Percentiles rank a stretch among this genome's conserved stretches.
phyloP scores from a whole-genome alignment of 2,888 invertebrate species.

The Caenorhabditis sulstoni region DNA sequence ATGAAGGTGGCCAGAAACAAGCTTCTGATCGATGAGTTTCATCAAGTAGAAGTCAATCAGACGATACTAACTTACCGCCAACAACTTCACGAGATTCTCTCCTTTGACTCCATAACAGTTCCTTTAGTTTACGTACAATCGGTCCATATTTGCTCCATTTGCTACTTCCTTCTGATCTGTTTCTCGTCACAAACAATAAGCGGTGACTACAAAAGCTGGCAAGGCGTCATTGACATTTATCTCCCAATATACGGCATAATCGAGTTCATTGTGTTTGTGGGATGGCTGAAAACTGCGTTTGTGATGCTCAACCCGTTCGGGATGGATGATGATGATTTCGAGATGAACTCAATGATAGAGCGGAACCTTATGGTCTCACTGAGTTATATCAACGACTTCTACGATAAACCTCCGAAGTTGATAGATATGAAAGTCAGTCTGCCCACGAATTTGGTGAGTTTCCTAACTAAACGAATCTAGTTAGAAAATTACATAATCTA shows the following conservation, averaged over 20 bases:
- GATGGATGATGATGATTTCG: constrained; percentile 75
- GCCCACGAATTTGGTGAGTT: constrained; percentile 64
- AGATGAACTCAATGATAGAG: constrained; percentile 71
- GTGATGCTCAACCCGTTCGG: constrained; percentile 75
- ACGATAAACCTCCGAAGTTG: constrained; percentile 66
- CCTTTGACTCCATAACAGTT: constrained; percentile 70
- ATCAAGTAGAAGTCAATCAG: constrained; percentile 51
- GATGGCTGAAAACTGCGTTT: constrained; percentile 70
- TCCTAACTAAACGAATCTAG: too few species aligned
- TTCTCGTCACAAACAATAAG: constrained; percentile 63
- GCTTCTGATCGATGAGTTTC: constrained; percentile 52
- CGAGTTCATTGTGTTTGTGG: constrained; percentile 69
- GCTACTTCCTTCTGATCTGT: constrained; percentile 65
- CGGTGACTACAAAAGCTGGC: constrained; percentile 27
- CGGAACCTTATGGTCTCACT: constrained; percentile 67
- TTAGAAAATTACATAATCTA: constrained; percentile 23
- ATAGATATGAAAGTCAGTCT: constrained; percentile 62
- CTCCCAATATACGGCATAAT: constrained; percentile 64
- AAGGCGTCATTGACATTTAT: constrained; percentile 50
- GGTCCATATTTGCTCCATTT: constrained; percentile 62
- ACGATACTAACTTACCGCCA: constrained; percentile 65
- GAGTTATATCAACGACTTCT: constrained; percentile 68
- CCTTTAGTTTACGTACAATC: constrained; percentile 72
- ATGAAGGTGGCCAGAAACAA: constrained; percentile 41
- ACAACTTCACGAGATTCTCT: constrained; percentile 69